phyloP scores from a whole-genome alignment of 2,888 invertebrate genomes.

The Alitta virens region DNA sequence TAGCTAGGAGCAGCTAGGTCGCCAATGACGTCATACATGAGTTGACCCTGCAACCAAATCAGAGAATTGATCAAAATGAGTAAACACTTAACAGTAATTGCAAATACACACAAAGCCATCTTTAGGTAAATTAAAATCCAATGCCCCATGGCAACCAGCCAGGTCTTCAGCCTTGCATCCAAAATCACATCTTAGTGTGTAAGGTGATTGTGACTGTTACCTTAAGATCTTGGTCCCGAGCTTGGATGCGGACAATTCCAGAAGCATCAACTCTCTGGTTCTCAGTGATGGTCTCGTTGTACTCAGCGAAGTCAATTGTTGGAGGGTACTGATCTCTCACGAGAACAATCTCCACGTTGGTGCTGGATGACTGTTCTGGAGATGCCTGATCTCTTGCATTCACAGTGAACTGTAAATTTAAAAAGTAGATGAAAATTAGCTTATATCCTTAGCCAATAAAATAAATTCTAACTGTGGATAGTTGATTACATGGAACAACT shows the following conservation, averaged over 20 bases:
- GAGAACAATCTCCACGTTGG: conserved; percentile 39
- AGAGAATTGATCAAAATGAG: too few species aligned
- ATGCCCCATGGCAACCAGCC: too few species aligned
- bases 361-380: conserved; percentile 36
- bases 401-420: conserved; percentile 37
- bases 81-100: too few species aligned
- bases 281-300: conserved; percentile 32
- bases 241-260: conserved; percentile 21
- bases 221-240: conserved; percentile 25
- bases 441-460: too few species aligned
- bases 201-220: conserved; percentile 12
- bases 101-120: too few species aligned
- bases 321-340: conserved; percentile 40
- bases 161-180: too few species aligned
- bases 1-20: conserved; percentile 31
- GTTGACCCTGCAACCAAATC: conserved; percentile 24
- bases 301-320: conserved; percentile 24
- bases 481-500: too few species aligned
- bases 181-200: too few species aligned
- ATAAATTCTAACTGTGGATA: too few species aligned
- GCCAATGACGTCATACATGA: conserved; percentile 30
- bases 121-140: too few species aligned
- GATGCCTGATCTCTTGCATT: conserved; percentile 35
- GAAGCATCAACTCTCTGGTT: conserved; percentile 30
- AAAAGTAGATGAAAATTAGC: too few species aligned